Percentiles rank a stretch among this genome's conserved stretches.
Conservation (phyloP, 1,140 invertebrate genomes). For the Platyura marginata region DNA sequence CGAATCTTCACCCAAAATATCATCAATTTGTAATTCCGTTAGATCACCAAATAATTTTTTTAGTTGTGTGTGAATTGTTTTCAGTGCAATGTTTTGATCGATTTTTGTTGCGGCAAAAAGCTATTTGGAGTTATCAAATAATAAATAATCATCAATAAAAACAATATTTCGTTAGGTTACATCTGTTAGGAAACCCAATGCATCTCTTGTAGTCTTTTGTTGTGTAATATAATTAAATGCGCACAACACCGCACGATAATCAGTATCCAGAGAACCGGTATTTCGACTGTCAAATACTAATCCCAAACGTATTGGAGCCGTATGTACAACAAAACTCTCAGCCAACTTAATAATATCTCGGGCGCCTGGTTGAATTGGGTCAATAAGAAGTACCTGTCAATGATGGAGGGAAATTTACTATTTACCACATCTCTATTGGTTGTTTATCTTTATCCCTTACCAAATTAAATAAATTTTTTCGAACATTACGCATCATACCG, state of each 20-base stretch:
- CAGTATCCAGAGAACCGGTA: constrained; percentile 37
- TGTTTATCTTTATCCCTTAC: constrained; percentile 28
- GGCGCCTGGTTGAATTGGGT: constrained; percentile 56
- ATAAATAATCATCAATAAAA: no score
- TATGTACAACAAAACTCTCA: constrained; percentile 82
- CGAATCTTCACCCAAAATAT: constrained; percentile 72
- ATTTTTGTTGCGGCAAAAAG: constrained; percentile 27
- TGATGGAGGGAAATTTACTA: no score
- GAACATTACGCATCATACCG: constrained; percentile 85
- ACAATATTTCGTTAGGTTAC: constrained; percentile 30
- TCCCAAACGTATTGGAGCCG: constrained; percentile 76
- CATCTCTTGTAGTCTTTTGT: constrained; percentile 49
- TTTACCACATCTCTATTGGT: constrained; percentile 26
- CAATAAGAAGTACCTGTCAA: constrained; percentile 75
- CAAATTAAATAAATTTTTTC: constrained; percentile 89
- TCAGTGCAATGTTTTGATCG: constrained; percentile 31
- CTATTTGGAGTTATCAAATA: no score
- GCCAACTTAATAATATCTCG: constrained; percentile 64
- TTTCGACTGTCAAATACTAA: constrained; percentile 63
- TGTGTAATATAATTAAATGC: constrained; percentile 85
- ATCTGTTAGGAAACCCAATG: constrained; percentile 66
- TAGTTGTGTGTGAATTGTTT: constrained; percentile 52
- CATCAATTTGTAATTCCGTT: constrained; percentile 41
- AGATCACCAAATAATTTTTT: constrained; percentile 37
- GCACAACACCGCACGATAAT: constrained; percentile 71